Percentiles rank a stretch among this genome's conserved stretches.
phyloP scores from a whole-genome alignment of 1,140 invertebrate genomes.

The Augochlora pura region DNA sequence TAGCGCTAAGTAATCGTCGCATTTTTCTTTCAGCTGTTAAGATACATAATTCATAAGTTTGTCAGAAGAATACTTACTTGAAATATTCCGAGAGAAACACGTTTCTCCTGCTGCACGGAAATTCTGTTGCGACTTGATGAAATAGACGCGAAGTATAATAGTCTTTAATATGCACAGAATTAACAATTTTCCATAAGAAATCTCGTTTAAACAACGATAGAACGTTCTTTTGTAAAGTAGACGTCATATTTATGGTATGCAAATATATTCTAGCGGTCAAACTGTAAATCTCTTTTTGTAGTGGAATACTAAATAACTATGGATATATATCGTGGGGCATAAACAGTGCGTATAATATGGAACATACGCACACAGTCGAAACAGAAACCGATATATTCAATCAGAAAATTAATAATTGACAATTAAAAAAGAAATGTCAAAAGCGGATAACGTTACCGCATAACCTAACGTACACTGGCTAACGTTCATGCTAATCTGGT shows the following conservation, averaged over 20 bases:
- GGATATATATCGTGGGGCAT: not conserved
- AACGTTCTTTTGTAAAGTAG: not conserved
- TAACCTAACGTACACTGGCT: not conserved
- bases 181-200: not conserved
- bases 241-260: slow-evolving; percentile 18
- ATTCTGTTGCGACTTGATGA: not conserved
- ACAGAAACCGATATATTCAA: not conserved
- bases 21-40: too few relatives aligned
- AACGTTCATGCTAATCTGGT: not conserved
- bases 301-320: not conserved
- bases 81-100: not conserved
- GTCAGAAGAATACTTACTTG: not conserved
- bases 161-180: not conserved
- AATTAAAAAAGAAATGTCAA: not conserved
- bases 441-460: not conserved
- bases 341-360: not conserved
- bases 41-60: not conserved
- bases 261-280: not conserved
- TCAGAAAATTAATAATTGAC: not conserved
- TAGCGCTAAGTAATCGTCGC: too few relatives aligned
- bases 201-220: slow-evolving; percentile 1
- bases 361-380: too few relatives aligned
- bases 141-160: not conserved
- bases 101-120: not conserved
- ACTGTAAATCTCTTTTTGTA: not conserved